Base-by-base conservation (phyloP, 2,888 invertebrate genomes). In the Temnothorax unifasciatus region DNA sequence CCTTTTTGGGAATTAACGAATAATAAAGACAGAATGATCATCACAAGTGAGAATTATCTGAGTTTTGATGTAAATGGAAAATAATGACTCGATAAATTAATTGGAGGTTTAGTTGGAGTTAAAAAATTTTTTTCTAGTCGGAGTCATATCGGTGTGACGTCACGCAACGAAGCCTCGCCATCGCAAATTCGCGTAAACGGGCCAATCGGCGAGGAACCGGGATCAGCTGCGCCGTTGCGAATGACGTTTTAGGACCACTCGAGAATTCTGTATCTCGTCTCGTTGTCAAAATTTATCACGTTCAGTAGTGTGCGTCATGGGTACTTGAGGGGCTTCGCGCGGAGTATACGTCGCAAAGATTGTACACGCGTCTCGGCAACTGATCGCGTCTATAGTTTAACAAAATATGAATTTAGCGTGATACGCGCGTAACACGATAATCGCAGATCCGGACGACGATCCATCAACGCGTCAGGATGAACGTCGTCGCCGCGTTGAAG, bases 401-500 rank as follows among this genome's bases (percentile, higher is more conserved):
- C 8, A n/a, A 73, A 73, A 57, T 41, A 73, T 73, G 73, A 21
- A 57, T 41, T 73, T 25, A 25, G 57, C 57, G 13, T 57, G 13
- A 57, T n/a, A 57, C 25, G 18, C 25, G 34, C 34, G 34, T 69
- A n/a, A n/a, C 34, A 50, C 34, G 15, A 18, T 11, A n/a, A 63
- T 34, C 11, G 2, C 15, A 3, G 29, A 34, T 18, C 34, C 13
- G 13, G n/a, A 21, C 15, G 21, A 15, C 25, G 25, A 4, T 41
- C 3, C 18, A n/a, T n/a, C n/a, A 11, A 21, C n/a, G 25, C n/a
- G 41, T 66, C 54, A 87, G 75, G 82, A 98, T 99, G 99, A 98
- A 99, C 95, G 97, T 99, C 29, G 97, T 99, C 92, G 96, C 97
- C 90, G 98, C 99, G 66, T 97, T 99, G 9, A 99, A 99, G 95